Evolutionary conservation across 2,888 invertebrate genomes (phyloP), one percentile per base, ranked within the genome.

Genomic region (Mesorhabditis spiculigera): DNA sequence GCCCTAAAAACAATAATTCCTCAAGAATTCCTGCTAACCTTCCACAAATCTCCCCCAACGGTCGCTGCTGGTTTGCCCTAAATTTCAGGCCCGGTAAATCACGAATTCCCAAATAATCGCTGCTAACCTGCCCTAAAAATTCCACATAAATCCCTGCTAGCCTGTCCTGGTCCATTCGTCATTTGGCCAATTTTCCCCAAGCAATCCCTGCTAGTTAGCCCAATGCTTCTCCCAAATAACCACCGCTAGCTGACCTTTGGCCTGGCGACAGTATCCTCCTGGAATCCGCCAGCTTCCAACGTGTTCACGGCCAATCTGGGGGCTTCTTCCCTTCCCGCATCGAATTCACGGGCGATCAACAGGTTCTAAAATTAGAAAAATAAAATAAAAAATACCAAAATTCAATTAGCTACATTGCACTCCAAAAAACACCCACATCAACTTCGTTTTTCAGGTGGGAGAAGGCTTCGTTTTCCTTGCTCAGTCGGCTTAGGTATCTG

Each of bases 391-490:
- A 28, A n/a, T n/a, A 2, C 58, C 8, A 50, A 50, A n/a, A 13
- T 50, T 50, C 8, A 50, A 10, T 50, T 50, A 50, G 8, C n/a
- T n/a, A 50, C 58, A 50, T 10, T 10, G 2, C n/a, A 13, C 28
- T 28, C 28, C 28, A 28, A 28, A n/a, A 28, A 28, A 28, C n/a
- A 10, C n/a, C n/a, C n/a, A 50, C 58, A 10, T 50, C 58, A n/a
- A 50, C 58, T 50, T 50, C 58, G n/a, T 50, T 50, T 50, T n/a
- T 50, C 58, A 50, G n/a, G n/a, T 50, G 8, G 86, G 97, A 95
- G 87, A 98, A 97, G 0, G 96, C 93, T 84, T 93, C 91, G 86
- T 96, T 97, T 87, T 98, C 98, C 74, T 92, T 90, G 6, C 28
- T 8, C 10, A 63, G 41, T 2, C 6, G 28, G 28, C 13, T 63